Base-by-base conservation (phyloP, 2,888 invertebrate species). In the Plebejus melissa region DNA sequence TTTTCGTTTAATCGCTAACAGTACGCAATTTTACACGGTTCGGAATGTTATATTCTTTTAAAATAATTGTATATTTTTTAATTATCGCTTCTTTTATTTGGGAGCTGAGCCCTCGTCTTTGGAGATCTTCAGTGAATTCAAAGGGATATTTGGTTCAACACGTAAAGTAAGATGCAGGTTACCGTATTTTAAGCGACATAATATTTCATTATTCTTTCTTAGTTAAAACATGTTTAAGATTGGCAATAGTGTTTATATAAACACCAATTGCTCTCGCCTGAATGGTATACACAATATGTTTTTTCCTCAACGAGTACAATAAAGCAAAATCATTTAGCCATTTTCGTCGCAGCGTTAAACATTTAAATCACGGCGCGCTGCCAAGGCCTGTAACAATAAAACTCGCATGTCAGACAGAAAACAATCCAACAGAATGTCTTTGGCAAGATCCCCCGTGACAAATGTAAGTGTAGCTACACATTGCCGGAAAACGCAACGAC, bases 321-420 rank as follows among this genome's bases (percentile, higher is more conserved):
- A 65, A 11, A 65, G 65, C 65, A 36, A 16, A 65, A 65, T 28
- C 60, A 60, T 65, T 36, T 32, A 65, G 16, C 65, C 32, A 36
- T 65, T 36, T 65, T 65, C 16, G 65, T 65, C 65, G 32, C 65
- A 32, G 65, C 32, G 65, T 65, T 36, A 65, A 65, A 65, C 65
- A 65, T 65, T 65, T 65, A 65, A 65, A 65, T 65, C 65, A 60
- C 60, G 60, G 28, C 60, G 32, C 65, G 32, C 65, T 65, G 65
- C 65, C 32, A 65, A 65, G 65, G 65, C 65, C 65, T 65, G 65
- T 46, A 46, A 71, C 71, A 71, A 70, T 70, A 41, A 71, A 71
- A 46, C 46, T 46, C 65, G 22, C 41, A 7, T 71, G 71, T 71
- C 71, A 46, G 71, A 46, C 71, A 22, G 22, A 71, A 46, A 71